These are phyloP conservation scores for Xenopus petersii DNA, from an alignment of 2,797 vertebrate species.

Conservation along the genomic window DNA sequence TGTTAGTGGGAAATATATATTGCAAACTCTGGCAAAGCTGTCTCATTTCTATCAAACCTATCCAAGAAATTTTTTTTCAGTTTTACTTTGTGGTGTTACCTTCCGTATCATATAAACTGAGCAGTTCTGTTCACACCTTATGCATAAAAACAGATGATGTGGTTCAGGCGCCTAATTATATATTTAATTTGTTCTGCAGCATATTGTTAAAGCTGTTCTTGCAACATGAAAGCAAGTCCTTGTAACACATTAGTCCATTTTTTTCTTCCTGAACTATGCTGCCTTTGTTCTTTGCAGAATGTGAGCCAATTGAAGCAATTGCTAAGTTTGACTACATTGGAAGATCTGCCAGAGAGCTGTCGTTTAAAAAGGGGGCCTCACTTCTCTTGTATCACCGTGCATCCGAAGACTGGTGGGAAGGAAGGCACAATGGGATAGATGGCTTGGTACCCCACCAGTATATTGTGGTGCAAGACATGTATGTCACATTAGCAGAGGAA, in stretches of 20 bases:
- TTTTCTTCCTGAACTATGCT: background rate
- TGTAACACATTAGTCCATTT: background rate
- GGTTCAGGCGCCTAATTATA: no score
- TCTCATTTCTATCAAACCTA: no score
- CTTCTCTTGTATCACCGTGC: conserved; percentile 94
- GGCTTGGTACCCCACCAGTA: conserved; percentile 97
- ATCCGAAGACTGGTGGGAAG: conserved; percentile 99
- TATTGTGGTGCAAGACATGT: conserved; percentile 98
- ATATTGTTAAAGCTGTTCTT: no score
- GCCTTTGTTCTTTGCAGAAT: conserved; percentile 70
- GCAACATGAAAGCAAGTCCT: no score
- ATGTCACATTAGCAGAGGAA: conserved; percentile 61
- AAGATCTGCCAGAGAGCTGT: conserved; percentile 90
- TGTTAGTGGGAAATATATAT: background rate
- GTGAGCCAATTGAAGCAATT: conserved; percentile 96
- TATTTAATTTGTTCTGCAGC: no score
- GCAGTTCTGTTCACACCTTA: no score
- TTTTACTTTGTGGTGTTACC: no score
- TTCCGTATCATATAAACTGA: no score
- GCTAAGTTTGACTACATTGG: conserved; percentile 96
- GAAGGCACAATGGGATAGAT: conserved; percentile 93
- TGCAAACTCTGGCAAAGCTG: no score
- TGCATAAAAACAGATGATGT: no score
- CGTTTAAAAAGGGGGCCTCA: conserved; percentile 98
- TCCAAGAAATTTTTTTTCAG: no score